Percentiles rank a stretch among this genome's conserved stretches.
phyloP scores from a whole-genome alignment of 2,797 vertebrate genomes.

The Microctenopoma lineatum region DNA sequence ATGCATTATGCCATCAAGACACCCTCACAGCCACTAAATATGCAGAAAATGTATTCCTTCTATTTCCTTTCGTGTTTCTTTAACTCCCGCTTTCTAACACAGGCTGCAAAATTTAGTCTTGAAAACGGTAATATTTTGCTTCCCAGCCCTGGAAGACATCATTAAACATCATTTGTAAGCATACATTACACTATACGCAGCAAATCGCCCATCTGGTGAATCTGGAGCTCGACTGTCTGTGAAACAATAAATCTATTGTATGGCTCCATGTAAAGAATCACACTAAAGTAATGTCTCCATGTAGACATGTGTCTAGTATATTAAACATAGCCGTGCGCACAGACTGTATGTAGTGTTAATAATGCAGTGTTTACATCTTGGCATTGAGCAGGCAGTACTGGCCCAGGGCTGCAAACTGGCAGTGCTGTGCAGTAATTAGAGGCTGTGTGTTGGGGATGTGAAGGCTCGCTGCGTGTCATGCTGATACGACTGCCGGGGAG shows the following conservation, averaged over 20 bases:
- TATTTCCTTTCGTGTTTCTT: constrained; percentile 28
- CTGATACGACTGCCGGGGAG: constrained; percentile 61
- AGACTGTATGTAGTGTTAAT: constrained; percentile 75
- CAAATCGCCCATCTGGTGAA: constrained; percentile 76
- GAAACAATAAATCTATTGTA: constrained; percentile 71
- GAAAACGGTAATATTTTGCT: constrained; percentile 63
- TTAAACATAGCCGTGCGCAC: constrained; percentile 51
- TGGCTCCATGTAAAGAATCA: constrained; percentile 56
- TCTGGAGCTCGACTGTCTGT: constrained; percentile 53
- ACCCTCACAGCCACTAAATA: constrained; percentile 45
- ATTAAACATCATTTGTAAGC: constrained; percentile 79
- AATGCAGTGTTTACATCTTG: constrained; percentile 80
- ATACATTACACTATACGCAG: constrained; percentile 68
- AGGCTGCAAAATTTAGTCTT: constrained; percentile 57
- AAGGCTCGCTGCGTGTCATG: constrained; percentile 57
- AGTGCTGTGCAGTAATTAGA: constrained; percentile 74
- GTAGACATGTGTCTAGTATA: constrained; percentile 57
- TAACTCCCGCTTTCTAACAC: constrained; percentile 32
- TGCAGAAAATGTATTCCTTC: constrained; percentile 32
- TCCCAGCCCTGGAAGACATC: constrained; percentile 70
- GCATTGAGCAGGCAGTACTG: constrained; percentile 58
- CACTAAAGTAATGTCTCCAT: constrained; percentile 47
- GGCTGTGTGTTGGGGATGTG: constrained; percentile 58
- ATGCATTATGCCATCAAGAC: constrained; percentile 12
- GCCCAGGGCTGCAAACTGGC: constrained; percentile 69